A percentile compares a stretch with the other conserved stretches of the same genome.
phyloP scores from a whole-genome alignment of 2,113 vertebrate genomes.

The Clarias macrocephalus region DNA sequence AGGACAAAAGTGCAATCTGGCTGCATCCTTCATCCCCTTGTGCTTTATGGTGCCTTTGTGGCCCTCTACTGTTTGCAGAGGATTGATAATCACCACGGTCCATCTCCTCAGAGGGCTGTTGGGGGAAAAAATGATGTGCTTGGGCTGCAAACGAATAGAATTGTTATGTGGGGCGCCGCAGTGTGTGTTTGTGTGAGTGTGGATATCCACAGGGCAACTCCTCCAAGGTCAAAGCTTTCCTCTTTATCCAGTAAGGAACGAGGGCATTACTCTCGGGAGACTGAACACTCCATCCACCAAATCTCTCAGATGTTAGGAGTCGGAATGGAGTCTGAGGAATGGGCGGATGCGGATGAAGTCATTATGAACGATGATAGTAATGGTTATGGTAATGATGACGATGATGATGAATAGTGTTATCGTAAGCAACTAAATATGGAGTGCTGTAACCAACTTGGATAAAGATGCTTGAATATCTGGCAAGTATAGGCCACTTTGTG shows the following conservation, averaged over 20 bases:
- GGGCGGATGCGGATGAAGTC: background rate
- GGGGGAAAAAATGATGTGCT: constrained; percentile 35
- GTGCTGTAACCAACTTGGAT: background rate
- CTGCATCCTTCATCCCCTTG: constrained; percentile 32
- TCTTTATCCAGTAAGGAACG: constrained; percentile 22
- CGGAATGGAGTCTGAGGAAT: background rate
- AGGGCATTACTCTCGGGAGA: constrained; percentile 35
- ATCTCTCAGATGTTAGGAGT: constrained; percentile 8
- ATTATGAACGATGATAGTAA: background rate
- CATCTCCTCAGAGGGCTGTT: constrained; percentile 33
- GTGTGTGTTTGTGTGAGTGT: constrained; percentile 12
- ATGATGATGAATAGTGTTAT: background rate
- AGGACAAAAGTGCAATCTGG: constrained; percentile 36
- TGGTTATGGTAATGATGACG: background rate
- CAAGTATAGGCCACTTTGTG: no score
- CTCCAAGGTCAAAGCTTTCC: constrained; percentile 40
- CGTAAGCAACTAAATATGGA: background rate
- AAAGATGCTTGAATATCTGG: background rate
- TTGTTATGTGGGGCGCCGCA: constrained; percentile 8
- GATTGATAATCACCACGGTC: constrained; percentile 61
- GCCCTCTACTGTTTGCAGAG: constrained; percentile 51
- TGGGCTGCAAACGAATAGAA: constrained; percentile 25
- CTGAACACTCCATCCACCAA: constrained; percentile 20
- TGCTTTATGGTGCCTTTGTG: constrained; percentile 57
- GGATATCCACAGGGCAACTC: constrained; percentile 24